Base-by-base conservation (phyloP, 1,140 invertebrate species). In the Gryllus bimaculatus region DNA sequence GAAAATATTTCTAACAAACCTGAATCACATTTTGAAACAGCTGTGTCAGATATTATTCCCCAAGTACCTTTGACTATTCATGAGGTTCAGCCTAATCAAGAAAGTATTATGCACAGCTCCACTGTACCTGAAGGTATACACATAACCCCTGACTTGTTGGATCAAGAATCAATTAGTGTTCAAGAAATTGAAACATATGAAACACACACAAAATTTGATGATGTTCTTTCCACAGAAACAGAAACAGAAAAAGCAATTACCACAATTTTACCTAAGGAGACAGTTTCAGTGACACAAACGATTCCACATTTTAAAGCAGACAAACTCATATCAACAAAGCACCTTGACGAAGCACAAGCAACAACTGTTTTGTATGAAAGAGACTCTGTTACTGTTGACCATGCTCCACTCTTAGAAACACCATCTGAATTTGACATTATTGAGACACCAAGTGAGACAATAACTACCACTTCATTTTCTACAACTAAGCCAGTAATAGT, bases 21-120 rank as follows among this genome's bases (percentile, higher is more conserved):
- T n/a, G 21, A 66, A 73, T 26, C 77, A 79, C 18, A 79, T 18
- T 13, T 79, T 26, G 82, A 84, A 75, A 81, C 81, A 80, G 81
- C 85, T 39, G 74, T 81, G 74, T 82, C 47, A 76, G 82, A 74
- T 77, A 81, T 81, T 20, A 75, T 26, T 8, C 48, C 76, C n/a
- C 77, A 80, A 48, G 39, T 78, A 48, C 48, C 77, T 26, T 15
- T 80, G n/a, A 76, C 80, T 26, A 20, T 75, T 21, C 20, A 75
- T 74, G 80, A 80, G 74, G 74, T 80, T 48, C 77, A 74, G 48
- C 78, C 76, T 47, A 47, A 78, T 21, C 48, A 75, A 54, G 47
- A 73, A 78, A 77, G 80, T 80, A 77, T 78, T 39, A 78, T 66
- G 15, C 48, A 77, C 73, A 78, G 8, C 8, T 66, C 75, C 21